Conservation (phyloP, 2,113 vertebrate genomes). For the Apodemus speciosus region DNA sequence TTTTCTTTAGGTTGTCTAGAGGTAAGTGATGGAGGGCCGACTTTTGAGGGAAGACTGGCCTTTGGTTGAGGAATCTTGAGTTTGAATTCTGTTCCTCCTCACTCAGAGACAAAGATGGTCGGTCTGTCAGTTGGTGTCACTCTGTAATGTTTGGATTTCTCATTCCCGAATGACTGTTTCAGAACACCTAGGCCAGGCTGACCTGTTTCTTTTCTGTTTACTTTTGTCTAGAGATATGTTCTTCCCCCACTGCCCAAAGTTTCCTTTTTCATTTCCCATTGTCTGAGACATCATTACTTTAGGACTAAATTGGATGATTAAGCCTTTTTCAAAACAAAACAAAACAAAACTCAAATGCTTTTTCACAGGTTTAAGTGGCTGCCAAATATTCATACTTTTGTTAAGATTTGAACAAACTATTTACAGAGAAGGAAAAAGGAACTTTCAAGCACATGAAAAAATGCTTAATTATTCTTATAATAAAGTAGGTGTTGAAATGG, state of each 20-base stretch:
- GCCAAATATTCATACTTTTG: not conserved
- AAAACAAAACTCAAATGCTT: not conserved
- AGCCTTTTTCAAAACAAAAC: not conserved
- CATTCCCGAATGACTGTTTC: not conserved
- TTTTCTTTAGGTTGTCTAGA: not conserved
- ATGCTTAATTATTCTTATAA: not conserved
- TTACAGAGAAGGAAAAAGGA: constrained; percentile 27
- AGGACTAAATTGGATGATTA: constrained; percentile 44
- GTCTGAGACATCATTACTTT: constrained; percentile 31
- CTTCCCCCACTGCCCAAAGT: not conserved
- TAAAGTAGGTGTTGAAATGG: not conserved
- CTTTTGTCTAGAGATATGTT: not conserved
- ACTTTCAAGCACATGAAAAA: not conserved
- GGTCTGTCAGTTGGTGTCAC: not conserved
- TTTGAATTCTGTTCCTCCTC: not conserved
- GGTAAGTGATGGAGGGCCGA: not conserved
- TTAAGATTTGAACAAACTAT: constrained; percentile 32
- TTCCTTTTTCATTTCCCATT: constrained; percentile 32
- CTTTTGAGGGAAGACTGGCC: not conserved
- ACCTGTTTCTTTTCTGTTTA: constrained; percentile 5
- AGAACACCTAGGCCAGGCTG: not conserved
- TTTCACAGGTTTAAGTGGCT: constrained; percentile 40
- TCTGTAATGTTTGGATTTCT: constrained; percentile 9
- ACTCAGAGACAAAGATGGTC: not conserved
- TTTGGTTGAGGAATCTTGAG: not conserved